Evolutionary conservation across 1,140 invertebrate species (phyloP), one percentile per base, ranked within the genome.

Genomic region (Bombus soroeensis): DNA sequence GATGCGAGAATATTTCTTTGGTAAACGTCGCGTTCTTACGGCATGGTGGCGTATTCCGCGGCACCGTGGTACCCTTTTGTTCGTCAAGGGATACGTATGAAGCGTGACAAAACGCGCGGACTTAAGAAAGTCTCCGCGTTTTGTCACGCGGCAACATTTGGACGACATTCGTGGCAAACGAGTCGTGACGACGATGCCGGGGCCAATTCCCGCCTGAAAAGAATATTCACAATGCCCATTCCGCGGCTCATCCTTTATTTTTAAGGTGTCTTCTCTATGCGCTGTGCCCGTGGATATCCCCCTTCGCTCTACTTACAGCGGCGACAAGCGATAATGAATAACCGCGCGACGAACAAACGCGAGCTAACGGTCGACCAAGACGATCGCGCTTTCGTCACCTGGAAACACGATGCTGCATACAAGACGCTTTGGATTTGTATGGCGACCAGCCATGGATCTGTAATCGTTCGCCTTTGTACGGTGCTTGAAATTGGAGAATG

Each of bases 141-240:
- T 87, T 88, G 89, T 91, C 89, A 88, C 84, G 89, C 89, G 53
- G 71, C 57, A 87, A 90, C 90, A 88, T 86, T 90, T 81, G 83
- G 86, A 76, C 83, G 89, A 88, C 89, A 90, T 90, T 90, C 86
- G 89, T 90, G 88, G 89, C 86, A 90, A 90, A 90, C 88, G 89
- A 90, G 83, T 88, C 89, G 89, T 90, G 89, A 90, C 89, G 89
- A 90, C 89, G 86, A 90, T 39, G 62, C 66, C 87, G 32, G 66
- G 68, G 75, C 76, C 83, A 86, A 89, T 89, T 89, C 77, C 79
- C 59, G 39, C 43, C 37, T 89, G 66, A 89, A 89, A 89, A 77
- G 88, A 89, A 89, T 84, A 89, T 74, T 84, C 84, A 89, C 88
- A 89, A 89, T 89, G 77, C 39, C 39, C 88, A 78, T 88, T 85